Percentiles rank a stretch among this genome's conserved stretches.
phyloP scores from a whole-genome alignment of 2,797 vertebrate species.

The Argyrosomus regius region DNA sequence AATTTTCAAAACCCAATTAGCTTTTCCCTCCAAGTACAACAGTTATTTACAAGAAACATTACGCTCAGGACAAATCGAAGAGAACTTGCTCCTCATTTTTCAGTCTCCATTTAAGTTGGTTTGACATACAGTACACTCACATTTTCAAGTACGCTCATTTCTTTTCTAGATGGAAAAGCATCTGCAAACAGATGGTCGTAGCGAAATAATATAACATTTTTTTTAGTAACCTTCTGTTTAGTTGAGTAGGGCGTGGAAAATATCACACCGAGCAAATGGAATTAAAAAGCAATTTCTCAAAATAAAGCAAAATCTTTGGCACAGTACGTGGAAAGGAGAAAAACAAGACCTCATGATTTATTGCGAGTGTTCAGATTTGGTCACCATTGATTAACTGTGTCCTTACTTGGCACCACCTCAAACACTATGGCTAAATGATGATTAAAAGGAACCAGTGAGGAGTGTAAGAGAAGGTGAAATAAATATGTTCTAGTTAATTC shows the following conservation, averaged over 20 bases:
- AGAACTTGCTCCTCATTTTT: conserved; percentile 52
- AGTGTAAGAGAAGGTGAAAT: conserved; percentile 77
- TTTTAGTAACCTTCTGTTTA: conserved; percentile 38
- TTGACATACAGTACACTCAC: conserved; percentile 36
- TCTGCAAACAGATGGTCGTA: conserved; percentile 42
- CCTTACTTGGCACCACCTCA: conserved; percentile 66
- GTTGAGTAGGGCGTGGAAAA: conserved; percentile 44
- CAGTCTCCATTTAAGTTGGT: conserved; percentile 23
- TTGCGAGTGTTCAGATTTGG: conserved; percentile 64
- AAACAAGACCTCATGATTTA: conserved; percentile 64
- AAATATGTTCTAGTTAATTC: conserved; percentile 80
- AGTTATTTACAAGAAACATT: conserved; percentile 53
- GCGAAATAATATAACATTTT: conserved; percentile 24
- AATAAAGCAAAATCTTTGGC: conserved; percentile 55
- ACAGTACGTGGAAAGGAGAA: conserved; percentile 15
- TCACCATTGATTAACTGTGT: conserved; percentile 74
- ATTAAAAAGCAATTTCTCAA: conserved; percentile 70
- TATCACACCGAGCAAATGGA: conserved; percentile 57
- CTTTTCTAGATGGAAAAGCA: conserved; percentile 24
- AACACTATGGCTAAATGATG: conserved; percentile 71
- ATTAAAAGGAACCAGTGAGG: conserved; percentile 70
- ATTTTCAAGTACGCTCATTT: conserved; percentile 45
- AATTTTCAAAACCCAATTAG: conserved; percentile 61
- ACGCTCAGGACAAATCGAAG: conserved; percentile 33
- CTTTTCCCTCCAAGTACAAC: conserved; percentile 38